phyloP scores from a whole-genome alignment of 2,888 invertebrate genomes.

The Bombylius discolor region DNA sequence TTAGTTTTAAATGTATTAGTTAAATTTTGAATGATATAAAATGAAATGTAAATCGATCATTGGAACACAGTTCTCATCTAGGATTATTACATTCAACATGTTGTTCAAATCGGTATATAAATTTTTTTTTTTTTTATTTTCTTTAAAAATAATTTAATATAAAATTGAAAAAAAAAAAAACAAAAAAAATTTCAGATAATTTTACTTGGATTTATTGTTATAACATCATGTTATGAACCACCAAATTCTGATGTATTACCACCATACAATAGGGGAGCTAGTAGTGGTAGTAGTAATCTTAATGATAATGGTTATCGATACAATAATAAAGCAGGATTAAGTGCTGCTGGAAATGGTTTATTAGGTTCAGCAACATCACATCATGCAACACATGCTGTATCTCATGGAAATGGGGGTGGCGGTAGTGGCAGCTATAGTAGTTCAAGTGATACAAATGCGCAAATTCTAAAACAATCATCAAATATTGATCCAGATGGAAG shows the following conservation, averaged over 20 bases:
- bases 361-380: not conserved
- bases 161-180: too few species aligned
- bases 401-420: slow-evolving; percentile 12
- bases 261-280: not conserved
- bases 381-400: not conserved
- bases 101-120: not conserved
- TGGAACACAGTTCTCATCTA: not conserved
- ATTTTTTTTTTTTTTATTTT: too few species aligned
- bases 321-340: not conserved
- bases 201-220: not conserved
- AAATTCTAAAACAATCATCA: slow-evolving; percentile 56
- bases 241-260: slow-evolving; percentile 2
- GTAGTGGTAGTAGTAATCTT: not conserved
- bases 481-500: slow-evolving; percentile 59
- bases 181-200: not conserved
- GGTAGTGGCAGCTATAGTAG: not conserved
- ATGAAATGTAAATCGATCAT: slow-evolving; percentile 1
- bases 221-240: not conserved
- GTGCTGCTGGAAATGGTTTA: not conserved
- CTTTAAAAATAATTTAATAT: too few species aligned
- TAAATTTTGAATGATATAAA: not conserved
- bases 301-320: not conserved
- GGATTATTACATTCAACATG: slow-evolving; percentile 1
- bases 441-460: slow-evolving; percentile 39
- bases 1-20: too few species aligned